A percentile compares a stretch with the other conserved stretches of the same genome.
Evolutionary conservation across 2,888 invertebrate species (phyloP).

Genomic region (Netelia fuscicornis): DNA sequence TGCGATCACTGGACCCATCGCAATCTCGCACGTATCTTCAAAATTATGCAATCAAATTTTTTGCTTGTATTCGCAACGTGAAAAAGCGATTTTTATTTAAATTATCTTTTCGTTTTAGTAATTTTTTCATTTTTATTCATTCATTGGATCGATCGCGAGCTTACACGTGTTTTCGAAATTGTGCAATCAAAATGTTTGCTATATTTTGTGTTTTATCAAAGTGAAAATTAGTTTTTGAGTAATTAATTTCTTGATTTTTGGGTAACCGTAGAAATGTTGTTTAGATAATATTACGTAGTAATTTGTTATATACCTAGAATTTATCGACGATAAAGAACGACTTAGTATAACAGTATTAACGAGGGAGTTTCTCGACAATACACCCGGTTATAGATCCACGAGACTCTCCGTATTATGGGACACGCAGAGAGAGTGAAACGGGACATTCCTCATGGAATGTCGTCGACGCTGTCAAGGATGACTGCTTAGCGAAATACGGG

Average conservation of each 20-base stretch:
- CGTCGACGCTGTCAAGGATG: slow-evolving; percentile 74
- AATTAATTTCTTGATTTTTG: too few relatives aligned
- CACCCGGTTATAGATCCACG: slow-evolving; percentile 34
- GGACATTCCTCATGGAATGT: slow-evolving; percentile 74
- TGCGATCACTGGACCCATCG: slow-evolving; percentile 54
- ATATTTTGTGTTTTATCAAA: slow-evolving; percentile 44
- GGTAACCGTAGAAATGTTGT: too few relatives aligned
- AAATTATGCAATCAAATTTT: too few relatives aligned
- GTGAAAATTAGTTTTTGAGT: slow-evolving; percentile 5
- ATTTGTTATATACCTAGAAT: not conserved
- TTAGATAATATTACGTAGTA: too few relatives aligned
- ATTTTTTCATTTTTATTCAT: too few relatives aligned
- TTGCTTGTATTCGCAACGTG: too few relatives aligned
- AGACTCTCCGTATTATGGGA: slow-evolving; percentile 25
- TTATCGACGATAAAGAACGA: not conserved
- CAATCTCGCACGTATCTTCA: not conserved
- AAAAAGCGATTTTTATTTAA: too few relatives aligned
- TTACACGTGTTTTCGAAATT: slow-evolving; percentile 48
- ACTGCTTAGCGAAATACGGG: slow-evolving; percentile 68
- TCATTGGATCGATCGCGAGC: slow-evolving; percentile 12
- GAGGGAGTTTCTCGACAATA: slow-evolving; percentile 14
- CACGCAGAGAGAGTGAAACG: slow-evolving; percentile 66
- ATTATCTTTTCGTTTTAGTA: too few relatives aligned
- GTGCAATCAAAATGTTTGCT: slow-evolving; percentile 58
- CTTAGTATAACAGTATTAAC: not conserved